Conservation (phyloP, 2,797 vertebrate species). For the Schizopygopsis pylzovi region DNA sequence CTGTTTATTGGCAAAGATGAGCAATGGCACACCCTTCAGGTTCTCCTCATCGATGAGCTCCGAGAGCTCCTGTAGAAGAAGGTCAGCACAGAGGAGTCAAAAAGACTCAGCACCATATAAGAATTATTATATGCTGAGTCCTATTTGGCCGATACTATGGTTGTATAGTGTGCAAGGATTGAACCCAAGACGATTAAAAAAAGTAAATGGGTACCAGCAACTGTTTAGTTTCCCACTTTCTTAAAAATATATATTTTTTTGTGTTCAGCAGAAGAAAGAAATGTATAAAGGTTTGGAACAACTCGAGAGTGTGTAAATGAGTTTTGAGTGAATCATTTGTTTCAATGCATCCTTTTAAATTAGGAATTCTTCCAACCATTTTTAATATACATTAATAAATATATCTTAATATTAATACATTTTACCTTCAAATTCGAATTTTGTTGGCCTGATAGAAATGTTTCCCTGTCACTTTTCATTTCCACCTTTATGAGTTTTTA, state of each 20-base stretch:
- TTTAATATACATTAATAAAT: neutral
- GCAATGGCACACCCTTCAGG: slow-evolving; percentile 82
- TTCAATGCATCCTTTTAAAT: neutral
- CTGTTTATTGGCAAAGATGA: slow-evolving; percentile 93
- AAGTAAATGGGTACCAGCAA: neutral
- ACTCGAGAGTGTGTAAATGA: neutral
- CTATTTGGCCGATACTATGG: neutral
- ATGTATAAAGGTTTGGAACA: neutral
- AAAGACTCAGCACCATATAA: neutral
- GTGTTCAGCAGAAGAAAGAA: neutral
- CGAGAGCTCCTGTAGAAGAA: slow-evolving; percentile 80
- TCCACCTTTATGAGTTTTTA: neutral
- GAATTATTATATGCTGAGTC: neutral
- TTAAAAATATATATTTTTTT: neutral
- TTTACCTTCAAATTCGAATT: neutral
- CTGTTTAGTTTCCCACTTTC: neutral
- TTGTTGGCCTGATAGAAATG: neutral
- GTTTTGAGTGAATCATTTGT: neutral
- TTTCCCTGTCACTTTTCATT: neutral
- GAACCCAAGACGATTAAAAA: neutral
- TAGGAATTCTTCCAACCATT: neutral
- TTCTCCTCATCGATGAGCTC: slow-evolving; percentile 86
- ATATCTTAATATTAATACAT: neutral
- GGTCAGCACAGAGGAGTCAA: neutral
- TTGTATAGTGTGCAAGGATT: neutral